Evolutionary conservation across 2,797 vertebrate genomes (phyloP).

Genomic region (Epinephelus malabaricus): DNA sequence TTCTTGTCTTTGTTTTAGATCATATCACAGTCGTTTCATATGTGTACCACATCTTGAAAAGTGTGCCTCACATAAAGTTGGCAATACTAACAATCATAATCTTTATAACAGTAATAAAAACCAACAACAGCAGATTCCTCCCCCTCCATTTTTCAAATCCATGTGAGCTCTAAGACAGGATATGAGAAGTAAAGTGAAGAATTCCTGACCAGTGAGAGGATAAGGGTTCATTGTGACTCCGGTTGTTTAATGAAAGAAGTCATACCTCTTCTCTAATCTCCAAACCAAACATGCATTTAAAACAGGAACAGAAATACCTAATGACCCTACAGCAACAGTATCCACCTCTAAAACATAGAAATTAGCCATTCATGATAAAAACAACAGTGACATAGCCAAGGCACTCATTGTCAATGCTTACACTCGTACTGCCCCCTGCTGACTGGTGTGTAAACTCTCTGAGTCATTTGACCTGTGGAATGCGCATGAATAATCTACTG

Average conservation of each 20-base stretch:
- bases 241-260: not conserved
- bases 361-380: not conserved
- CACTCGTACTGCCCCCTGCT: conserved; percentile 59
- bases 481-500: not conserved
- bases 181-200: conserved; percentile 8
- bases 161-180: conserved; percentile 3
- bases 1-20: too few relatives aligned
- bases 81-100: not conserved
- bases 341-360: conserved; percentile 2
- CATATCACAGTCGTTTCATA: not conserved
- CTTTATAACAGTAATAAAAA: not conserved
- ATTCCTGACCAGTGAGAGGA: conserved; percentile 4
- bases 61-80: not conserved
- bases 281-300: not conserved
- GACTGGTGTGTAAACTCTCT: not conserved
- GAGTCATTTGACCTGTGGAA: not conserved
- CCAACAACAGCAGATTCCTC: too few relatives aligned
- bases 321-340: not conserved
- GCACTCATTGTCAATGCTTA: not conserved
- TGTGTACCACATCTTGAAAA: not conserved
- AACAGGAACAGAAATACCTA: not conserved
- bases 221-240: not conserved
- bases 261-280: not conserved
- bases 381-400: not conserved
- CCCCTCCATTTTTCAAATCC: conserved; percentile 10